These are phyloP conservation scores for Calosoma granatense DNA, from an alignment of 1,140 invertebrate species.

Conservation along the genomic window DNA sequence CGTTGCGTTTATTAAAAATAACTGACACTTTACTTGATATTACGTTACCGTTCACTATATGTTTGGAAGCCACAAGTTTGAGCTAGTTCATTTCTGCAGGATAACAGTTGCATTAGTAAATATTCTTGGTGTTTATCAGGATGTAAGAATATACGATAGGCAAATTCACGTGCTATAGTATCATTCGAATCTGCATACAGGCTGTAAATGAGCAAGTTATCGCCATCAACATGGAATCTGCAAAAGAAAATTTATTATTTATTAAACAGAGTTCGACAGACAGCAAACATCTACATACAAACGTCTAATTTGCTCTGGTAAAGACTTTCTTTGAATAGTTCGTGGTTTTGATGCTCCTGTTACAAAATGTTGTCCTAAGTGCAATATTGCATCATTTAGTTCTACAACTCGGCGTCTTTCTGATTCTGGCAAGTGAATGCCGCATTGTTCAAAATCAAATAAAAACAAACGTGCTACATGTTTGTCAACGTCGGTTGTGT, in stretches of 20 bases:
- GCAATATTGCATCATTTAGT: conserved; percentile 68
- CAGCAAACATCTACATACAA: conserved; percentile 48
- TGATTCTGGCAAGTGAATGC: conserved; percentile 81
- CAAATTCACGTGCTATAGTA: conserved; percentile 71
- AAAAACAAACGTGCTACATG: conserved; percentile 84
- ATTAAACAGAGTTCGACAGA: conserved; percentile 1
- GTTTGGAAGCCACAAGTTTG: conserved; percentile 76
- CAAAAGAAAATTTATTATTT: conserved; percentile 17
- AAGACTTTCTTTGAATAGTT: conserved; percentile 45
- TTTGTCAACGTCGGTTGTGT: conserved; percentile 63
- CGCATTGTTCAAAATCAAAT: conserved; percentile 94
- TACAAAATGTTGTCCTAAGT: conserved; percentile 82
- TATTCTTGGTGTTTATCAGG: conserved; percentile 69
- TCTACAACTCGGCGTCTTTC: conserved; percentile 67
- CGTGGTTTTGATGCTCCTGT: conserved; percentile 57
- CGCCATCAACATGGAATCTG: conserved; percentile 65
- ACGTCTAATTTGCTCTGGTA: conserved; percentile 62
- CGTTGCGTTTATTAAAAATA: conserved; percentile 20
- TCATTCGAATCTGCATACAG: conserved; percentile 74
- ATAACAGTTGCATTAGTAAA: conserved; percentile 61
- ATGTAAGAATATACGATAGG: conserved; percentile 77
- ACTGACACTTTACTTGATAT: conserved; percentile 15
- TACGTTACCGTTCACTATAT: conserved; percentile 65
- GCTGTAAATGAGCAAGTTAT: conserved; percentile 63
- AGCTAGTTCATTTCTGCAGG: conserved; percentile 66